Evolutionary conservation across 2,888 invertebrate species (phyloP), one percentile per base, ranked within the genome.

Genomic region (Drosophila parthenogenetica): DNA sequence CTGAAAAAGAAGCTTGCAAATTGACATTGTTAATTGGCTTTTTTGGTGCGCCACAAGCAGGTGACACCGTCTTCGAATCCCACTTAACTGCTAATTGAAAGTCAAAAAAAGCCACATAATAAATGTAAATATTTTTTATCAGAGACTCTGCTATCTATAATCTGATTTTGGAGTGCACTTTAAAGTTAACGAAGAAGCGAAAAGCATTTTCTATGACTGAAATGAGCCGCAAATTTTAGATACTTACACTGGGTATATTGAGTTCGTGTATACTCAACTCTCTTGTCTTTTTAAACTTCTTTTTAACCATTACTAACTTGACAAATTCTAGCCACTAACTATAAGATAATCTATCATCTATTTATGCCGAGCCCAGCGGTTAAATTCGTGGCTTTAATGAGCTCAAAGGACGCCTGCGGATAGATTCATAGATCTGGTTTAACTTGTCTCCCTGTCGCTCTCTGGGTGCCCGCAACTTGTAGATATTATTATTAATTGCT

Each of bases 401-500:
- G 63, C 45, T 46, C 25, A 50, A 74, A 66, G 76, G 79, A 79
- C 40, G 79, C 79, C 75, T 64, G 16, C 39, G 48, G 48, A 58
- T 17, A 19, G n/a, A 17, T 22, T 8, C 29, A 8, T 3, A 25
- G 17, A 13, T 57, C 25, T 55, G 60, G 51, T 35, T 45, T 53
- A 57, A 72, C 77, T 35, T 17, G 73, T 72, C 45, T 55, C 10
- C 8, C 29, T 25, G 7, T 25, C 25, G 5, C 25, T 25, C 16
- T 14, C 16, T 40, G 25, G 3, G 16, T 11, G 22, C 22, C 45
- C 45, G 45, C 45, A 45, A 29, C 48, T 48, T 49, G 17, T 10
- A n/a, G 35, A 50, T 48, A 82, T 86, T 87, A 89, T 83, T 89
- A 89, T 83, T 89, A 83, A 89, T 87, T 72, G 89, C 73, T 83